Conservation (phyloP, 2,113 vertebrate species). For the Istiophorus platypterus region DNA sequence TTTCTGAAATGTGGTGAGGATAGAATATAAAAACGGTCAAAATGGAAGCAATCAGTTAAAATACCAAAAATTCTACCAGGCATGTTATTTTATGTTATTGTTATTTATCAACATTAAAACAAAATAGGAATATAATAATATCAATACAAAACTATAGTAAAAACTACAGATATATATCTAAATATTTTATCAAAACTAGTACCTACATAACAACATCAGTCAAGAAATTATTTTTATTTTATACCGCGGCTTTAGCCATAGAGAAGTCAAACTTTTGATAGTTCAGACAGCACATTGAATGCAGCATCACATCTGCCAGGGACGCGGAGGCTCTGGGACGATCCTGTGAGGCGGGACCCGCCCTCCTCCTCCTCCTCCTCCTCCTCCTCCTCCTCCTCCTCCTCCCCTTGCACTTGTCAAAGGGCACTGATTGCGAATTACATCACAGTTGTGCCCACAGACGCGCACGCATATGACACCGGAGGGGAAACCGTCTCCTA, state of each 20-base stretch:
- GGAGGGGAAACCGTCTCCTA: not conserved
- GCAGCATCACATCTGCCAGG: slow-evolving; percentile 67
- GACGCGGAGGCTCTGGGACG: slow-evolving; percentile 45
- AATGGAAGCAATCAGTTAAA: too few relatives aligned
- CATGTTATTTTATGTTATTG: too few relatives aligned
- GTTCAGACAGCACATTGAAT: slow-evolving; percentile 44
- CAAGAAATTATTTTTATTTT: too few relatives aligned
- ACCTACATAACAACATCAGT: too few relatives aligned
- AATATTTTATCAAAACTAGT: too few relatives aligned
- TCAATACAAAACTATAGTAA: too few relatives aligned
- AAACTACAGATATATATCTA: too few relatives aligned
- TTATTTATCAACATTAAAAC: not conserved
- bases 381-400: slow-evolving; percentile 54
- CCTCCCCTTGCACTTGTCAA: slow-evolving; percentile 79
- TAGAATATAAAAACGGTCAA: too few relatives aligned
- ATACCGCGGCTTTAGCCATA: not conserved
- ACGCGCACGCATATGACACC: slow-evolving; percentile 42
- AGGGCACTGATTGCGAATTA: slow-evolving; percentile 56
- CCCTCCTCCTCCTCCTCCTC: slow-evolving; percentile 57
- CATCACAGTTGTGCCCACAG: slow-evolving; percentile 60
- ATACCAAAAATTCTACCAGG: not conserved
- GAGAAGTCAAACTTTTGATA: not conserved
- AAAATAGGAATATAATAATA: too few relatives aligned
- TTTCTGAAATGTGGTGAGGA: too few relatives aligned
- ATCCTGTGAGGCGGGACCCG: slow-evolving; percentile 61